These are phyloP conservation scores for Seriola rivoliana DNA, from an alignment of 2,113 vertebrate species.

Conservation along the genomic window DNA sequence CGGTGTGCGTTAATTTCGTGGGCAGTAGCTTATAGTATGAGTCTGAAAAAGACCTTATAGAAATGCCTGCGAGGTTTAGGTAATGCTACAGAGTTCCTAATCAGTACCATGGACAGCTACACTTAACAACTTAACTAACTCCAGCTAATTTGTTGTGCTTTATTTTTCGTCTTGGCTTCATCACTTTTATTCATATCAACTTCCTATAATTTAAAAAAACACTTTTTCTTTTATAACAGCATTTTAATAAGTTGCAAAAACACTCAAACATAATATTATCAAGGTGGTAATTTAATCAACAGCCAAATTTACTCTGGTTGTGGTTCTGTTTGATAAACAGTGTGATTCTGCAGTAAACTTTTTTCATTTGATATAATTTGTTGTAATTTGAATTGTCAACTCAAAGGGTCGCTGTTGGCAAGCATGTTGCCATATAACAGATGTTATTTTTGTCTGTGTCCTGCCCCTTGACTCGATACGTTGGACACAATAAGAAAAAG, in stretches of 20 bases:
- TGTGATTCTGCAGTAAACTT: neutral
- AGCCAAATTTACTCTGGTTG: neutral
- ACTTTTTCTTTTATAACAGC: fast-evolving
- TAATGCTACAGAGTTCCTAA: fast-evolving
- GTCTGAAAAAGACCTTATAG: fast-evolving
- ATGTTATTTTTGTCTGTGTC: slow-evolving; percentile 10
- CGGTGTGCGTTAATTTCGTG: neutral
- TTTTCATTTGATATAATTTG: neutral
- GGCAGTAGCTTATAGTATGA: fast-evolving
- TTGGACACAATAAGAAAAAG: neutral
- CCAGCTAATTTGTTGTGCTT: neutral
- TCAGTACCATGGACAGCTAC: slow-evolving; percentile 54
- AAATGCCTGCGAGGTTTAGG: neutral
- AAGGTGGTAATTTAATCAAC: neutral
- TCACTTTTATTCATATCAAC: fast-evolving
- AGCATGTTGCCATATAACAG: neutral
- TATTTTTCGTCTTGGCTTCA: fast-evolving
- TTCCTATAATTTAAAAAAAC: neutral
- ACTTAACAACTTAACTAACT: fast-evolving
- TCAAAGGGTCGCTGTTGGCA: slow-evolving; percentile 67
- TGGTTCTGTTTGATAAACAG: neutral
- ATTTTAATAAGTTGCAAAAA: neutral
- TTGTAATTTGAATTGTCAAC: slow-evolving; percentile 63
- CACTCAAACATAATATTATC: fast-evolving
- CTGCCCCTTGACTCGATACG: slow-evolving; percentile 26